phyloP scores from a whole-genome alignment of 2,797 vertebrate species.

The Gallirallus australis region DNA sequence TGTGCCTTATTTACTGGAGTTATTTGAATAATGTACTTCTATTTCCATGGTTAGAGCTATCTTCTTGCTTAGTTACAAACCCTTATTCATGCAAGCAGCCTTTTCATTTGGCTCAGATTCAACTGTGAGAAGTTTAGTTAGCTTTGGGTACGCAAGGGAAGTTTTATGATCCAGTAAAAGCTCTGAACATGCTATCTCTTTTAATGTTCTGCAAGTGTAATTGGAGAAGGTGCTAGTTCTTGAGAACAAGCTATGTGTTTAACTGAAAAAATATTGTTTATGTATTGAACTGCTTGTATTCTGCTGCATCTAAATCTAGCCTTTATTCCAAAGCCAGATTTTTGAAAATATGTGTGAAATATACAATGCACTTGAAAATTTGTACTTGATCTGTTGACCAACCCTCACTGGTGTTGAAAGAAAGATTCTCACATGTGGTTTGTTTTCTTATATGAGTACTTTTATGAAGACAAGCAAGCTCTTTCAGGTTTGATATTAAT shows the following conservation, averaged over 20 bases:
- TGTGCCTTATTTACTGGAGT: neutral
- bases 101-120: neutral
- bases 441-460: neutral
- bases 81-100: neutral
- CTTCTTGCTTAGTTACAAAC: conserved; percentile 13
- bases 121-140: neutral
- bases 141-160: neutral
- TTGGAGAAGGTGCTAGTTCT: neutral
- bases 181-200: neutral
- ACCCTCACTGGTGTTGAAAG: neutral
- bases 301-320: neutral
- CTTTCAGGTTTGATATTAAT: neutral
- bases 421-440: neutral
- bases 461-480: neutral
- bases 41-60: neutral
- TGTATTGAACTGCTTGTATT: neutral
- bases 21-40: neutral
- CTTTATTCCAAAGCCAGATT: neutral
- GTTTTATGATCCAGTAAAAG: neutral
- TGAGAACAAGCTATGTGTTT: neutral
- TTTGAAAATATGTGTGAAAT: neutral
- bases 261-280: neutral
- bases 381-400: neutral
- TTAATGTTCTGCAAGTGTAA: neutral
- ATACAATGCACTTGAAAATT: neutral